Percentiles rank a stretch among this genome's conserved stretches.
These are phyloP conservation scores for Koerneria pararmatus DNA, from an alignment of 2,888 invertebrate genomes.

Conservation along the genomic window DNA sequence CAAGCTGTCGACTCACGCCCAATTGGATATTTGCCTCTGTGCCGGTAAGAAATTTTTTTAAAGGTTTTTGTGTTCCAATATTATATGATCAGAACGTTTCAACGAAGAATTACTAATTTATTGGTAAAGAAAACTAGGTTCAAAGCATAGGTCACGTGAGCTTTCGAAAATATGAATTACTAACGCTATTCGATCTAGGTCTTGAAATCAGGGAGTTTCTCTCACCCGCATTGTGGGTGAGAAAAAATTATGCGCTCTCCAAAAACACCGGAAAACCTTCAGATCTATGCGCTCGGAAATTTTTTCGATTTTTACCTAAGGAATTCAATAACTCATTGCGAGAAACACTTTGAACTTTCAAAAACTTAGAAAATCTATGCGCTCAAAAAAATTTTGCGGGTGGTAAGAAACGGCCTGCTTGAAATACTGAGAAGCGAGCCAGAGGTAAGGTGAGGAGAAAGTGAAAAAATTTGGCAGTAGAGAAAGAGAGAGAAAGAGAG, in stretches of 20 bases:
- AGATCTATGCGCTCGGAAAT: too few relatives aligned
- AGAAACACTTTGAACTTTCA: too few relatives aligned
- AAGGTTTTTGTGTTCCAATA: constrained; percentile 11
- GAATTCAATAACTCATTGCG: too few relatives aligned
- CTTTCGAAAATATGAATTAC: too few relatives aligned
- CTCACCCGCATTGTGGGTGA: too few relatives aligned
- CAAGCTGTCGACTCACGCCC: constrained; percentile 82
- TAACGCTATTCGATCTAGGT: too few relatives aligned
- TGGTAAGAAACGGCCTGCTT: neutral
- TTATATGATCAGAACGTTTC: constrained; percentile 21
- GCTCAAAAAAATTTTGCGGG: constrained; percentile 3
- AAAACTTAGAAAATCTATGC: too few relatives aligned
- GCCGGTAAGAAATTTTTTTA: constrained; percentile 42
- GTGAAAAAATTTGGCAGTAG: constrained; percentile 4
- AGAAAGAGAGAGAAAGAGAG: neutral
- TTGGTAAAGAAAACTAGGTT: neutral
- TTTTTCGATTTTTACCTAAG: too few relatives aligned
- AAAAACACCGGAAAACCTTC: too few relatives aligned
- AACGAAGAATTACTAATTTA: neutral
- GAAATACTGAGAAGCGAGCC: neutral
- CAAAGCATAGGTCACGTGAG: neutral
- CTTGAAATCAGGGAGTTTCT: too few relatives aligned
- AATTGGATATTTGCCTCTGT: constrained; percentile 60
- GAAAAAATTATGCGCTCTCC: too few relatives aligned
- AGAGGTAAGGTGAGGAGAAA: neutral